These are phyloP conservation scores for Microcebus tavaratra DNA, from an alignment of 2,113 vertebrate species.

Conservation along the genomic window DNA sequence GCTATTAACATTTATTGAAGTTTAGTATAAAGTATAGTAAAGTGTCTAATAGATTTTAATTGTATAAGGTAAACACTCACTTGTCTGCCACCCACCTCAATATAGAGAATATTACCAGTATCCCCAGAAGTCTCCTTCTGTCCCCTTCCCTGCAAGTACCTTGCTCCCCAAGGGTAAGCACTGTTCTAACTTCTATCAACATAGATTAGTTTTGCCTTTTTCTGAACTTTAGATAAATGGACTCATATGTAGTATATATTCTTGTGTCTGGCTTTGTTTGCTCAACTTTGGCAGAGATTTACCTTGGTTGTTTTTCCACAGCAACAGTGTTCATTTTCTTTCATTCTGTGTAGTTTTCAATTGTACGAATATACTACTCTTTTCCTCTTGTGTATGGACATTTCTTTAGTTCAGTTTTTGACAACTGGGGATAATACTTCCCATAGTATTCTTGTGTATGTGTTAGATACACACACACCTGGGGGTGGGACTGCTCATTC, in stretches of 20 bases:
- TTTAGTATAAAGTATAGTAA: not conserved
- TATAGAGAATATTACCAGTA: not conserved
- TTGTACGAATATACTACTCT: too few species aligned
- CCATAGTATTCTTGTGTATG: rapidly evolving
- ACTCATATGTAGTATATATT: rapidly evolving
- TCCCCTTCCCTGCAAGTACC: not conserved
- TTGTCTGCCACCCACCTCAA: rapidly evolving
- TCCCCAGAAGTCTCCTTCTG: rapidly evolving
- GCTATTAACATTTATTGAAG: not conserved
- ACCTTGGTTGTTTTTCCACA: rapidly evolving
- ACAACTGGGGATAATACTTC: rapidly evolving
- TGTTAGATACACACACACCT: rapidly evolving
- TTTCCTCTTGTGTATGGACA: too few species aligned
- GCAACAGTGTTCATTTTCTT: not conserved
- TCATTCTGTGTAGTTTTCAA: rapidly evolving
- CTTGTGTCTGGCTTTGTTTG: not conserved
- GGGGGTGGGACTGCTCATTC: rapidly evolving
- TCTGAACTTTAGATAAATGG: not conserved
- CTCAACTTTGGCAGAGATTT: too few species aligned
- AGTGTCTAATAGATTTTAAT: too few species aligned
- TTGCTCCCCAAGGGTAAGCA: not conserved
- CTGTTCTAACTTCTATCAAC: not conserved
- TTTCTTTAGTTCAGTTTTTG: not conserved
- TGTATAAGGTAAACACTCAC: not conserved
- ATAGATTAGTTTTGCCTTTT: rapidly evolving